phyloP scores from a whole-genome alignment of 2,113 vertebrate genomes.

The Toxotes chatareus region DNA sequence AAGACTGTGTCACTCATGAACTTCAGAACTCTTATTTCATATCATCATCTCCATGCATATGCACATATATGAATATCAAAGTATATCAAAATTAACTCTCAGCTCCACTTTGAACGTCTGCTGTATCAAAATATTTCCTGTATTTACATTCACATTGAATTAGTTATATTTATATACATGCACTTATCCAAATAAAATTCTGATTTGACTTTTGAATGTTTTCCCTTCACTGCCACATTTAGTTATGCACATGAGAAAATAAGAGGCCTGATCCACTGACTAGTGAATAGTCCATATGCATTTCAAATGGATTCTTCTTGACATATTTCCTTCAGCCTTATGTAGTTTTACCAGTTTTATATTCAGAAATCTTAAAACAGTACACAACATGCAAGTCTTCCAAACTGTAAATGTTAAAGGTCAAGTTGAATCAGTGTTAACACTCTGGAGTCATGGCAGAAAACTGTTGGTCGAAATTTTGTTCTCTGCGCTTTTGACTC shows the following conservation, averaged over 20 bases:
- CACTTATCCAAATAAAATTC: not conserved
- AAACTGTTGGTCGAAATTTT: not conserved
- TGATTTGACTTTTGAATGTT: not conserved
- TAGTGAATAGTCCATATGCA: not conserved
- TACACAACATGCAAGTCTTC: not conserved
- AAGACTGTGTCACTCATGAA: not conserved
- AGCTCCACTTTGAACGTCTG: not conserved
- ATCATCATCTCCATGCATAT: not conserved
- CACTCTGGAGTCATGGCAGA: not conserved
- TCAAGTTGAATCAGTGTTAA: not conserved
- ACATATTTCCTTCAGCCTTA: not conserved
- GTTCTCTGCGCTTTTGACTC: constrained; percentile 44
- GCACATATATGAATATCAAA: not conserved
- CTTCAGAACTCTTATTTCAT: constrained; percentile 10
- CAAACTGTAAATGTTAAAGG: not conserved
- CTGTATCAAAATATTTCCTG: no score
- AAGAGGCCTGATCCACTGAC: not conserved
- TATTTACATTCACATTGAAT: not conserved
- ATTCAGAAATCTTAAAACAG: not conserved
- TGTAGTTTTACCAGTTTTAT: not conserved
- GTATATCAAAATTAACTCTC: not conserved
- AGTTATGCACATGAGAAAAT: not conserved
- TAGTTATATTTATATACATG: not conserved
- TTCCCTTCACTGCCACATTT: not conserved
- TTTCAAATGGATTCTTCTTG: not conserved